Conservation (phyloP, 2,888 invertebrate genomes). For the Drosophila meridiana region DNA sequence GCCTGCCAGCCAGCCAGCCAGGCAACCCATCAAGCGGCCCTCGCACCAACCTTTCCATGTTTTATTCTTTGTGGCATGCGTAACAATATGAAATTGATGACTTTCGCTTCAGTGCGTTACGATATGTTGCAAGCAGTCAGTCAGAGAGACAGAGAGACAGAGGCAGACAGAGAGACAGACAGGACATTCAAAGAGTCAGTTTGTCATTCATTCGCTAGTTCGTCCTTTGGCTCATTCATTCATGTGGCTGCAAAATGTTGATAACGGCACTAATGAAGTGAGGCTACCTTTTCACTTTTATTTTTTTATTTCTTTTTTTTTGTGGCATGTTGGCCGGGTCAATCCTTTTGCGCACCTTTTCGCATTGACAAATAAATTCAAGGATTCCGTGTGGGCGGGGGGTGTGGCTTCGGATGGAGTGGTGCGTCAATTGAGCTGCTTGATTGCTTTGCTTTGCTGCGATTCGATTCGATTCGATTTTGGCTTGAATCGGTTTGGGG, state of each 20-base stretch:
- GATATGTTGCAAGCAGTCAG: conserved; percentile 68
- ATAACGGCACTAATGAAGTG: conserved; percentile 80
- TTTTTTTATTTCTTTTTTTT: background rate
- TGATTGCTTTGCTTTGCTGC: conserved; percentile 64
- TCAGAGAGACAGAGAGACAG: conserved; percentile 9
- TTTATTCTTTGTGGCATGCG: conserved; percentile 73
- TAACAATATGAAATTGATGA: conserved; percentile 82
- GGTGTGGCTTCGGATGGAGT: background rate
- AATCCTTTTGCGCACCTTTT: conserved; percentile 74
- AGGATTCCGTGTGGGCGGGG: conserved; percentile 8
- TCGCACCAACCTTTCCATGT: conserved; percentile 21
- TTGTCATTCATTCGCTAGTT: conserved; percentile 35
- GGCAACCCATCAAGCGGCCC: background rate
- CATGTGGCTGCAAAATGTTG: conserved; percentile 72
- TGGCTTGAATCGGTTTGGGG: conserved; percentile 1
- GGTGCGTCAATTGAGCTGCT: conserved; percentile 44
- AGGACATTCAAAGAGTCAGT: conserved; percentile 28
- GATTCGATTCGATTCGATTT: conserved; percentile 25
- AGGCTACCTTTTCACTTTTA: conserved; percentile 62
- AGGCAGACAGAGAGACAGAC: conserved; percentile 37
- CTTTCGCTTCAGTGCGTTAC: conserved; percentile 76
- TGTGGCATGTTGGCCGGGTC: conserved; percentile 27
- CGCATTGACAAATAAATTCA: conserved; percentile 75
- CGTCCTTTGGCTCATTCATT: conserved; percentile 45
- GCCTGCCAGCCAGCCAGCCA: background rate